phyloP scores from a whole-genome alignment of 2,888 invertebrate species.

The Alitta virens region DNA sequence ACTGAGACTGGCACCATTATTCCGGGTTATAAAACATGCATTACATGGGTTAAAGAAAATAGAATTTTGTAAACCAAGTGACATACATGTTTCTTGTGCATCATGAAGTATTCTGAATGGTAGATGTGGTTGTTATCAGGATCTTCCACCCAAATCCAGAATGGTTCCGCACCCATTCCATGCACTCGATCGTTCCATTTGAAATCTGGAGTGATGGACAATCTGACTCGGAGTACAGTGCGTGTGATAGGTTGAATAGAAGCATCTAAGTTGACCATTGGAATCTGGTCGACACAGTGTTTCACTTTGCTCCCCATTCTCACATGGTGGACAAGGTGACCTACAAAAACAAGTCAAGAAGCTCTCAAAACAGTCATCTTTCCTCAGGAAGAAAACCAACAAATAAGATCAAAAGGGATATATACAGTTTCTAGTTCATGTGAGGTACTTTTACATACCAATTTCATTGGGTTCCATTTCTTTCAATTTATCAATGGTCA shows the following conservation, averaged over 20 bases:
- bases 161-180: conserved; percentile 82
- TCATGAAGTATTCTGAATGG: conserved; percentile 88
- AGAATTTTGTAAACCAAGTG: neutral
- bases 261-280: conserved; percentile 78
- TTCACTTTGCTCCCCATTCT: conserved; percentile 75
- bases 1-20: too few relatives aligned
- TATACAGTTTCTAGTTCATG: too few relatives aligned
- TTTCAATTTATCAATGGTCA: conserved; percentile 74
- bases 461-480: conserved; percentile 88
- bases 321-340: conserved; percentile 72
- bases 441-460: too few relatives aligned
- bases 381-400: too few relatives aligned
- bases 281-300: conserved; percentile 82
- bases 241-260: conserved; percentile 92
- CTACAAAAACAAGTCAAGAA: conserved; percentile 53
- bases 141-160: conserved; percentile 98
- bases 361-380: too few relatives aligned
- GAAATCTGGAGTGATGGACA: conserved; percentile 66
- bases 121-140: conserved; percentile 91
- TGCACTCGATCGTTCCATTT: conserved; percentile 86
- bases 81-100: conserved; percentile 74
- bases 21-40: neutral
- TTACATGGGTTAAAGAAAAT: neutral
- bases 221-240: conserved; percentile 70
- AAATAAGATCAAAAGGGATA: too few relatives aligned